A percentile compares a stretch with the other conserved stretches of the same genome.
Conservation (phyloP, 1,140 invertebrate species). For the Acyrthosiphon pisum region DNA sequence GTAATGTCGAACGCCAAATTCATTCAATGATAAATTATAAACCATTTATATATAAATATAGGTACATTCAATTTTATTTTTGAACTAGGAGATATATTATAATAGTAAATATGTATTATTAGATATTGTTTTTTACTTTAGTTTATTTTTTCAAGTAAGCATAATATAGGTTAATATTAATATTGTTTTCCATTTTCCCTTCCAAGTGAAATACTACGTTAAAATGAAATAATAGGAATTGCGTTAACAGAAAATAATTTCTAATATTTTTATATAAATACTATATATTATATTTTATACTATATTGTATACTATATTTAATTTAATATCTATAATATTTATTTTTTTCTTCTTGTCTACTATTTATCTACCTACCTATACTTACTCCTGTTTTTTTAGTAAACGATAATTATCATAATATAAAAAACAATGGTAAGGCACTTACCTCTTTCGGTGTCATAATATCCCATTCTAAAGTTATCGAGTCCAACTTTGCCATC, state of each 20-base stretch:
- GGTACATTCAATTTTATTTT: not conserved
- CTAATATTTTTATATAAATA: not conserved
- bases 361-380: not conserved
- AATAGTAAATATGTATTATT: not conserved
- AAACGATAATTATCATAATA: not conserved
- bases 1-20: not conserved
- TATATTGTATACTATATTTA: no score
- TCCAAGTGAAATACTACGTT: not conserved
- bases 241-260: not conserved
- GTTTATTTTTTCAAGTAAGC: not conserved
- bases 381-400: not conserved
- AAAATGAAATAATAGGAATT: not conserved
- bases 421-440: conserved; percentile 57
- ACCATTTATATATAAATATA: not conserved
- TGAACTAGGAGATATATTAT: not conserved
- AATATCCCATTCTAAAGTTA: conserved; percentile 71
- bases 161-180: no score
- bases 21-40: not conserved
- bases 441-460: conserved; percentile 65
- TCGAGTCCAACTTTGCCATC: conserved; percentile 75
- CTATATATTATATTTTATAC: not conserved
- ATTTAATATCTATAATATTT: not conserved
- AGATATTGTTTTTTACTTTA: not conserved
- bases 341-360: not conserved
- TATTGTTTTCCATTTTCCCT: not conserved